Conservation (phyloP, 2,797 vertebrate species). For the Neoniphon sammara region DNA sequence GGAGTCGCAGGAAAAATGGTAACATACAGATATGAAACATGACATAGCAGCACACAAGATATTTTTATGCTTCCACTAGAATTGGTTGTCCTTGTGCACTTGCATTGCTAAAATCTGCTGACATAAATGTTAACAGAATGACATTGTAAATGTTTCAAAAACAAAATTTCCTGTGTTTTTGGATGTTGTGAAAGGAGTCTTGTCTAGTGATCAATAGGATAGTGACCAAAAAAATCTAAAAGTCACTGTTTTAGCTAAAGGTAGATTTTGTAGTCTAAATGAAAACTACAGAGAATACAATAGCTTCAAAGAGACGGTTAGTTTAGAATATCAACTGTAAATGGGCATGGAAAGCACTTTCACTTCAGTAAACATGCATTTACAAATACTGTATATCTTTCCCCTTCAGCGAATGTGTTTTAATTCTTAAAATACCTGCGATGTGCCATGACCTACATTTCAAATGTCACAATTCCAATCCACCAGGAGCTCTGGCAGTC, state of each 20-base stretch:
- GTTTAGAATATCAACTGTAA: conserved; percentile 52
- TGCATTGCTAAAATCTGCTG: not conserved
- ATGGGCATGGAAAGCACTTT: conserved; percentile 66
- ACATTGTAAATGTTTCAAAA: not conserved
- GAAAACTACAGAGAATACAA: conserved; percentile 31
- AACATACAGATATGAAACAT: too few relatives aligned
- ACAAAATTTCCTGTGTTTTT: conserved; percentile 1
- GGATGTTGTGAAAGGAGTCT: conserved; percentile 36
- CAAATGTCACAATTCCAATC: conserved; percentile 50
- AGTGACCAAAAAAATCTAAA: conserved; percentile 11
- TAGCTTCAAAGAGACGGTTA: conserved; percentile 36
- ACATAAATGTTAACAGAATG: not conserved
- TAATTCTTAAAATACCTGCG: conserved; percentile 51
- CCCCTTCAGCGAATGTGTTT: conserved; percentile 51
- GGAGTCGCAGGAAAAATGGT: too few relatives aligned
- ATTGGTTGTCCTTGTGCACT: not conserved
- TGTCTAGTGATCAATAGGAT: conserved; percentile 36
- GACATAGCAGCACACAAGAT: too few relatives aligned
- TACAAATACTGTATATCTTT: conserved; percentile 56
- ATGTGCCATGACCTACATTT: conserved; percentile 68
- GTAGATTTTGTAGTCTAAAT: conserved; percentile 43
- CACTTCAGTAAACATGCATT: conserved; percentile 54
- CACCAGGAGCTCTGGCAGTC: conserved; percentile 54
- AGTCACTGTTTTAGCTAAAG: conserved; percentile 11
- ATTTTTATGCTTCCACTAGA: too few relatives aligned